phyloP scores from a whole-genome alignment of 2,888 invertebrate species.

The Epistrophe grossulariae region DNA sequence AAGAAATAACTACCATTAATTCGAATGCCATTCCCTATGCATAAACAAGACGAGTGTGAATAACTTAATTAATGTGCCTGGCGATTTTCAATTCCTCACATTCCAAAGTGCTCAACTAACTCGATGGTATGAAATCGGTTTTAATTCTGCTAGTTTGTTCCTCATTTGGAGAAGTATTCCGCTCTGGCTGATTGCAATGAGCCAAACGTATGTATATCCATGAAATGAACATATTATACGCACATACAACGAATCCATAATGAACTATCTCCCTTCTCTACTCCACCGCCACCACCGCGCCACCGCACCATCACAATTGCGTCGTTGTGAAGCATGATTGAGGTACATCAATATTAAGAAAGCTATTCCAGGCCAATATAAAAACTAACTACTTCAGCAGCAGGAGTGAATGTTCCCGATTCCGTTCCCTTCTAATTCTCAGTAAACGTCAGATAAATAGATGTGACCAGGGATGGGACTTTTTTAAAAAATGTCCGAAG shows the following conservation, averaged over 20 bases:
- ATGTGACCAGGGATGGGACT: too few relatives aligned
- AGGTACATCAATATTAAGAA: conserved; percentile 28
- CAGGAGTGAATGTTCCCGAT: conserved; percentile 18
- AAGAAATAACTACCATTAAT: conserved; percentile 3
- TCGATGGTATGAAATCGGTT: conserved; percentile 72
- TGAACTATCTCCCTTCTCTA: conserved; percentile 35
- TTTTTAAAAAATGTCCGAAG: too few relatives aligned
- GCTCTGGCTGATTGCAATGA: conserved; percentile 47
- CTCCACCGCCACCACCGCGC: too few relatives aligned
- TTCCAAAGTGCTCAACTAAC: conserved; percentile 64
- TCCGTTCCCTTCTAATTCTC: conserved; percentile 36
- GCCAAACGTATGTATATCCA: conserved; percentile 49
- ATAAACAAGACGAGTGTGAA: conserved; percentile 61
- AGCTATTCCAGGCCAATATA: conserved; percentile 28
- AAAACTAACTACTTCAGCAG: conserved; percentile 47
- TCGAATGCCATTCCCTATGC: conserved; percentile 32
- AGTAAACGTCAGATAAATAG: conserved; percentile 42
- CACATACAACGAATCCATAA: conserved; percentile 44
- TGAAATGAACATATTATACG: conserved; percentile 32
- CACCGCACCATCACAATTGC: not conserved
- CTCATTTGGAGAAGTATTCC: conserved; percentile 65
- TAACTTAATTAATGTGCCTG: conserved; percentile 72
- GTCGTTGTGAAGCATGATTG: not conserved
- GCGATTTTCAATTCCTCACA: conserved; percentile 66
- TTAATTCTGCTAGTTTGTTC: conserved; percentile 57